These are phyloP conservation scores for Latrodectus elegans DNA, from an alignment of 2,888 invertebrate species.

Conservation along the genomic window DNA sequence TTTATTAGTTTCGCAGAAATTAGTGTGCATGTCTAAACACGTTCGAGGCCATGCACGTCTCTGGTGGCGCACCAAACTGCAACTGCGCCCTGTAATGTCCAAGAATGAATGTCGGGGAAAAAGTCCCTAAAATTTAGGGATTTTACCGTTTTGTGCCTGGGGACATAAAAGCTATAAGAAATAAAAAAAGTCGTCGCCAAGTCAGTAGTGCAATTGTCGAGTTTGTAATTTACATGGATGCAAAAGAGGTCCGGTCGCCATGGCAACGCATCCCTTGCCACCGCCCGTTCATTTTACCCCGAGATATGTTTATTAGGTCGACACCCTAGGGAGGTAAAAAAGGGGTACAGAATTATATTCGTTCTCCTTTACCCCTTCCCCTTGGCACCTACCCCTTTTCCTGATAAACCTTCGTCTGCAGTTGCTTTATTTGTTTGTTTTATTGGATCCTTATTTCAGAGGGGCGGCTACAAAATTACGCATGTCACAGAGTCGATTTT, in stretches of 20 bases:
- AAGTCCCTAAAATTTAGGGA: slow-evolving; percentile 40
- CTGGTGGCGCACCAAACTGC: too few relatives aligned
- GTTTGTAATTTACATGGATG: slow-evolving; percentile 67
- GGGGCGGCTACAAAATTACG: not conserved
- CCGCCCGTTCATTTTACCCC: slow-evolving; percentile 56
- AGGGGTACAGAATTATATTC: slow-evolving; percentile 43
- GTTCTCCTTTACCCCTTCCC: slow-evolving; percentile 1
- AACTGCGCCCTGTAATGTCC: not conserved
- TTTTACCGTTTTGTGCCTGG: slow-evolving; percentile 32
- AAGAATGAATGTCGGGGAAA: slow-evolving; percentile 19
- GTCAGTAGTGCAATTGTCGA: slow-evolving; percentile 58
- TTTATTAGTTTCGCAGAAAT: too few relatives aligned
- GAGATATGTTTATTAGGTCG: slow-evolving; percentile 68
- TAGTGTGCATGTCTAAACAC: too few relatives aligned
- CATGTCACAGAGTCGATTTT: not conserved
- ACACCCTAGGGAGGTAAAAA: slow-evolving; percentile 50
- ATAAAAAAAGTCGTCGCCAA: slow-evolving; percentile 42
- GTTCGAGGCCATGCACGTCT: too few relatives aligned
- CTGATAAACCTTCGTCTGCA: slow-evolving; percentile 28
- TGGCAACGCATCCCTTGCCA: slow-evolving; percentile 55
- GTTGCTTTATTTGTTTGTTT: slow-evolving; percentile 33
- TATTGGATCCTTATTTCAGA: slow-evolving; percentile 2
- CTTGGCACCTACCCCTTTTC: slow-evolving; percentile 8
- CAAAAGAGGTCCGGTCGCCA: slow-evolving; percentile 61
- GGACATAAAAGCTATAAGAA: slow-evolving; percentile 16